Evolutionary conservation across 2,888 invertebrate genomes (phyloP).

Genomic region (Zygogramma bicolorata): DNA sequence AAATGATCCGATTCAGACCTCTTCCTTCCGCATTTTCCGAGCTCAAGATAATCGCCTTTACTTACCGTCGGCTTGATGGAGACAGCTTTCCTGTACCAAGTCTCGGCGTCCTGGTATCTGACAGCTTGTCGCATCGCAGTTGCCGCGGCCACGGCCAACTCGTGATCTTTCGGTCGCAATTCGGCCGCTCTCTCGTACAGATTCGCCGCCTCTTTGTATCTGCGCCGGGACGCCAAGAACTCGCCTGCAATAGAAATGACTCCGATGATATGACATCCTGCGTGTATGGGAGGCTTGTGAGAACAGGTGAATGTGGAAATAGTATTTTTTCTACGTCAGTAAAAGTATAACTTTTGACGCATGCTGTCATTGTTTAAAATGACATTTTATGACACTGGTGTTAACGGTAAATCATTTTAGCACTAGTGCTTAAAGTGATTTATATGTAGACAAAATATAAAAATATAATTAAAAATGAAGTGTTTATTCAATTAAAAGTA

Average conservation of each 20-base stretch:
- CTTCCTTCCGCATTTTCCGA: no score
- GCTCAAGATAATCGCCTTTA: slow-evolving; percentile 22
- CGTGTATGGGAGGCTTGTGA: background rate
- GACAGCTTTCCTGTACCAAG: slow-evolving; percentile 83
- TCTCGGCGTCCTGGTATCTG: slow-evolving; percentile 85
- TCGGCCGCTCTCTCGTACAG: slow-evolving; percentile 85
- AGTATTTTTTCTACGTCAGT: no score
- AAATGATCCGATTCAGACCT: background rate
- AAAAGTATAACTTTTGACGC: no score
- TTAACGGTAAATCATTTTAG: no score
- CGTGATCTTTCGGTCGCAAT: slow-evolving; percentile 83
- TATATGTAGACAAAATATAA: no score
- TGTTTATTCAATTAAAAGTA: no score
- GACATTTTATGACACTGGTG: no score
- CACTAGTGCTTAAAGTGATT: no score
- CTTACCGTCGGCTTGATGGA: slow-evolving; percentile 66
- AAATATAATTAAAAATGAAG: no score
- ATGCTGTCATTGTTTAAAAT: no score
- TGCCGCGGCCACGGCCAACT: slow-evolving; percentile 88
- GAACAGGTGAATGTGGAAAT: no score
- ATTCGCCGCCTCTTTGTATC: slow-evolving; percentile 85
- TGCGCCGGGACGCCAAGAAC: slow-evolving; percentile 84
- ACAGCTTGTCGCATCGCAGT: slow-evolving; percentile 87
- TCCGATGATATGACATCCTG: background rate
- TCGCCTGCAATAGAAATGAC: slow-evolving; percentile 74